Base-by-base conservation (phyloP, 2,888 invertebrate species). In the Agriopis leucophaearia region DNA sequence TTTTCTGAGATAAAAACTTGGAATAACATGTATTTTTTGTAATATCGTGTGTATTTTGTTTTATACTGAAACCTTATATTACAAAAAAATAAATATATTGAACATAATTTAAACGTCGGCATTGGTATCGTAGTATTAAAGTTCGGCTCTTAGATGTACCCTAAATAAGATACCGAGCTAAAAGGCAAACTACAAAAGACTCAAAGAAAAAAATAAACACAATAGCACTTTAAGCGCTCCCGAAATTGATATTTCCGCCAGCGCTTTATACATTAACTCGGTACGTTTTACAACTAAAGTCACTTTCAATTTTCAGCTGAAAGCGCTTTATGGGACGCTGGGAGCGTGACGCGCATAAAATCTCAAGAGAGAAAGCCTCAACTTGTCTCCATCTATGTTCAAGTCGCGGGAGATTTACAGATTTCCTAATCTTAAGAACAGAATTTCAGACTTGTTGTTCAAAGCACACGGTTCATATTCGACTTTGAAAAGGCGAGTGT, bases 271-370 rank as follows among this genome's bases (percentile, higher is more conserved):
- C 80, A 80, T 85, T 84, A 81, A 73, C 76, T 64, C 75, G 70
- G 84, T 86, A 89, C 88, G 89, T 90, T 91, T 92, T 90, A 92
- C 89, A 88, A 82, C 90, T 84, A 80, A 88, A 91, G 88, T 88
- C 91, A 91, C 92, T 92, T 92, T 92, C 92, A 92, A 92, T 92
- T 92, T 92, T 84, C 88, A 87, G 82, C 86, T 77, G 84, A 87
- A 87, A 89, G 89, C 91, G 88, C 88, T 91, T 91, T 92, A 92
- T 87, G 84, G 86, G 82, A 82, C 78, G 81, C 78, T 81, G 77
- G 75, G 79, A 82, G 84, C 92, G 93, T 92, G 92, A 89, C 88
- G 81, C 74, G 90, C 87, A 88, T 92, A 86, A 86, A 86, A 84
- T 79, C 85, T 83, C 82, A 56, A 69, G 80, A 81, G 81, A 80